Evolutionary conservation across 2,888 invertebrate genomes (phyloP), one percentile per base, ranked within the genome.

Genomic region (Chymomyza fuscimana): DNA sequence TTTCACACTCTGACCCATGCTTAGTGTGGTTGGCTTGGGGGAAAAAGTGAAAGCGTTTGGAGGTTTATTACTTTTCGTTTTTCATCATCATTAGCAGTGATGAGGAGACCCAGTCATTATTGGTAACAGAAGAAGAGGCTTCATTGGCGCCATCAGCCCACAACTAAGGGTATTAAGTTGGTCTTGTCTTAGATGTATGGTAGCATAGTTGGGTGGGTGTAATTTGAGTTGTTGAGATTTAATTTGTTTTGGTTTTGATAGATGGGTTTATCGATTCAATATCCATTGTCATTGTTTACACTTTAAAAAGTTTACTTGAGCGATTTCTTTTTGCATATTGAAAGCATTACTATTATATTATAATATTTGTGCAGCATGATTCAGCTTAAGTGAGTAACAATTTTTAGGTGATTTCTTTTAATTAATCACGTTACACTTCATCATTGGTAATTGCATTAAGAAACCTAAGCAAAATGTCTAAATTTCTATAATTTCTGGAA

Each of bases 31-130:
- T 46, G 40, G 12, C 6, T 5, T 25, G 19, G 16, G 59, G 22
- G 25, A 59, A 32, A 82, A 84, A 82, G 87, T 82, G 82, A 82
- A 82, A 82, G 82, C 66, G 63, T 59, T 72, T 79, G 82, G 2
- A 58, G 84, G 86, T 73, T 81, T 73, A 81, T 76, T 73, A 74
- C 72, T 72, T 79, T 74, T 46, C 12, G 40, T 46, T 46, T 77
- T 72, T 67, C 79, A 69, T 72, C 69, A 67, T 51, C 29, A 32
- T 29, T 36, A 4, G 60, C 16, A 46, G 40, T 46, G 40, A 46
- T 46, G 40, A 4, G 32, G 32, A 5, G 32, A 46, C 40, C 40
- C 10, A 12, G 40, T 46, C 40, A 46, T 46, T 46, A 46, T 46
- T 46, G 40, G 40, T 46, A 46, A 46, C 40, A 46, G 40, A 2